Base-by-base conservation (phyloP, 1,140 invertebrate species). In the Chironomus striatipennis region DNA sequence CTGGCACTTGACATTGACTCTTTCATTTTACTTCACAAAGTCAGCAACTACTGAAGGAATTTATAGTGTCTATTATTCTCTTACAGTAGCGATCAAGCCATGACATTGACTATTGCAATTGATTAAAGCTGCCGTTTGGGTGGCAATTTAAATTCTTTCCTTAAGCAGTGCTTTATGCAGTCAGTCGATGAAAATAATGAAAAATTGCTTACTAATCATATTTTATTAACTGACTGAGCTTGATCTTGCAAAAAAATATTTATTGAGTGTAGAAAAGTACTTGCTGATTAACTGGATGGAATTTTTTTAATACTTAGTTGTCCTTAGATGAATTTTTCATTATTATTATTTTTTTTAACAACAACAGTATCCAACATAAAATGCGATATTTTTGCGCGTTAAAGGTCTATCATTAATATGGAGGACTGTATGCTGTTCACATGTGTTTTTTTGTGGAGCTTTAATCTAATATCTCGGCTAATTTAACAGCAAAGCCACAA, bases 151-250 rank as follows among this genome's bases (percentile, higher is more conserved):
- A 12, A 57, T n/a, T 57, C 47, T 57, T 57, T 57, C 47, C 47
- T 57, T 57, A 57, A 57, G n/a, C 24, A 57, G 1, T 57, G 47
- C 12, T n/a, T 15, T n/a, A 57, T 10, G 12, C 47, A 57, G 47
- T 34, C 12, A 57, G 47, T n/a, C 43, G 12, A 57, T 15, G n/a
- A n/a, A 12, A 34, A 34, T 15, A 47, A 9, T 47, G 8, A 57
- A 57, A 57, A 57, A 57, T n/a, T 57, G 47, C 47, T 57, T 57
- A 57, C 47, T 57, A 57, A 57, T 57, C 47, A n/a, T n/a, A 57
- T 57, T 57, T 57, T 57, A 57, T 57, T 57, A 57, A n/a, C 24
- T 10, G 47, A 57, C 8, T 5, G 24, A 2, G 24, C 24, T 34
- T 34, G 24, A 34, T 34, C 1, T 34, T 2, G 24, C 24, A 34